Evolutionary conservation across 2,888 invertebrate species (phyloP).

Genomic region (Mayetiola destructor): DNA sequence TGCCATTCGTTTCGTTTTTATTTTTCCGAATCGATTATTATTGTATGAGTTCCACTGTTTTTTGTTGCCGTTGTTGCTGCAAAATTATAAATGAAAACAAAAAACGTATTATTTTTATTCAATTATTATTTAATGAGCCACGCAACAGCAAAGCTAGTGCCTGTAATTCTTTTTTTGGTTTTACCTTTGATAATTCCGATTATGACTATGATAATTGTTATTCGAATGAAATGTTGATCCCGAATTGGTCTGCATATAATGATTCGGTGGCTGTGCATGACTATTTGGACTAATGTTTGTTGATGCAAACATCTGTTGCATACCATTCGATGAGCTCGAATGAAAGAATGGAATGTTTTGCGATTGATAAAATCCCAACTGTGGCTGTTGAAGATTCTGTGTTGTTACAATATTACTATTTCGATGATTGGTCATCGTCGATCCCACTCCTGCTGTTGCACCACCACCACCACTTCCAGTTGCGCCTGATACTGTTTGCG

Average conservation of each 20-base stretch:
- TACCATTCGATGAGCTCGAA: neutral
- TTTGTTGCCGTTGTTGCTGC: no score
- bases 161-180: neutral
- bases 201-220: conserved; percentile 4
- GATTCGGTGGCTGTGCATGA: neutral
- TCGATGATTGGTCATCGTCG: neutral
- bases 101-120: no score
- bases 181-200: neutral
- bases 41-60: no score
- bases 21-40: no score
- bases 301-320: conserved; percentile 9
- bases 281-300: neutral
- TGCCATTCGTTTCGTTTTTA: neutral
- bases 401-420: neutral
- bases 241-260: neutral
- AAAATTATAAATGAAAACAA: no score
- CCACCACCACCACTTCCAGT: no score
- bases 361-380: neutral
- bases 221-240: neutral
- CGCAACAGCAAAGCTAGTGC: neutral
- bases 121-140: neutral
- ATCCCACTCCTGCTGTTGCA: no score
- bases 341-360: neutral
- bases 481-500: no score
- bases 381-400: neutral